Evolutionary conservation across 2,113 vertebrate species (phyloP).

Genomic region (Semicossyphus pulcher): DNA sequence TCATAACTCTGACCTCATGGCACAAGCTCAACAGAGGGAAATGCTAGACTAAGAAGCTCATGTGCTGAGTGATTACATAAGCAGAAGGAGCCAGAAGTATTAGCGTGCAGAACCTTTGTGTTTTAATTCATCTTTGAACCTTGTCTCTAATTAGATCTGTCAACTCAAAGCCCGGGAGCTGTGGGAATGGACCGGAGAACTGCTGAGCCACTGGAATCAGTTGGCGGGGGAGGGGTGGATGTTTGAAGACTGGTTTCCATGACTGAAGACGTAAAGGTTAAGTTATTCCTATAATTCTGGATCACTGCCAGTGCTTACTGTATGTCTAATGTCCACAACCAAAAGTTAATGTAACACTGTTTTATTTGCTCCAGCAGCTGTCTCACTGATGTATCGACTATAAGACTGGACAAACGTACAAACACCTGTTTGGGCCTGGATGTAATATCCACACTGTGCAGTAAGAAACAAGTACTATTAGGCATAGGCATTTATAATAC

Average conservation of each 20-base stretch:
- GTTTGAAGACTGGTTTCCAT: conserved; percentile 2
- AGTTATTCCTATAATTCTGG: neutral
- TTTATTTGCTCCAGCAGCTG: neutral
- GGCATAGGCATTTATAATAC: too few relatives aligned
- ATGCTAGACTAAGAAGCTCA: conserved; percentile 27
- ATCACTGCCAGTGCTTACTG: neutral
- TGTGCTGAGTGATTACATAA: conserved; percentile 53
- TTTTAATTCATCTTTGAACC: conserved; percentile 55
- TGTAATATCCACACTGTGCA: too few relatives aligned
- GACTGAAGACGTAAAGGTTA: neutral
- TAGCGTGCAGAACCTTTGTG: conserved; percentile 55
- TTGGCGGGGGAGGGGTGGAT: neutral
- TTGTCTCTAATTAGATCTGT: conserved; percentile 75
- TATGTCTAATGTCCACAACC: neutral
- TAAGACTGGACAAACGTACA: conserved; percentile 21
- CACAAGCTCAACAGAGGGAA: conserved; percentile 27
- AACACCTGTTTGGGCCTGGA: conserved; percentile 12
- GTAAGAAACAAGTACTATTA: too few relatives aligned
- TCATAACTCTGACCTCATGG: conserved; percentile 34
- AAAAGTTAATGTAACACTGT: neutral
- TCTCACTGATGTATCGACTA: neutral
- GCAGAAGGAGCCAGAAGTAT: conserved; percentile 44
- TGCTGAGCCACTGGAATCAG: conserved; percentile 53
- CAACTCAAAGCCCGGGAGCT: conserved; percentile 63
- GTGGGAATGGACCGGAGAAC: conserved; percentile 64